Percentiles rank a stretch among this genome's conserved stretches.
phyloP scores from a whole-genome alignment of 2,113 vertebrate genomes.

The Bubo blakistoni region DNA sequence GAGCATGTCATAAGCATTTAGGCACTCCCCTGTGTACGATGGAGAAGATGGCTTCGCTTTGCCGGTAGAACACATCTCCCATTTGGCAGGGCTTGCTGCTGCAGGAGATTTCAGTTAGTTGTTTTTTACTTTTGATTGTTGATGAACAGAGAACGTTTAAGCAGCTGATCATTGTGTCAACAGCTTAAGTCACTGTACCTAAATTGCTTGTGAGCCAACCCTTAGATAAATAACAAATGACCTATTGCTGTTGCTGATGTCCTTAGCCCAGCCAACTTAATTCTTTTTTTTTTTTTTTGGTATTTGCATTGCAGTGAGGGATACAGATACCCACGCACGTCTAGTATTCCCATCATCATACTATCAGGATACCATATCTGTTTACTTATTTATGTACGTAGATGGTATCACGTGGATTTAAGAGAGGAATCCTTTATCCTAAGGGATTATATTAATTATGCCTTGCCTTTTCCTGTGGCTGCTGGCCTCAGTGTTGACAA shows the following conservation, averaged over 20 bases:
- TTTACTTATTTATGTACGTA: background rate
- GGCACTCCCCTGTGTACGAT: fast-evolving
- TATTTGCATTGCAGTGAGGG: background rate
- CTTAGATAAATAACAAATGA: background rate
- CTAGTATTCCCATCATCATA: background rate
- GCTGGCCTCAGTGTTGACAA: background rate
- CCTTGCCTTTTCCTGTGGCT: background rate
- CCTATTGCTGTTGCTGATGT: background rate
- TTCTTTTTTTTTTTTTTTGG: background rate
- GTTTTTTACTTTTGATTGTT: background rate
- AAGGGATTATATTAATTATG: background rate
- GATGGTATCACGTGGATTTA: background rate
- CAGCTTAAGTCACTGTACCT: background rate
- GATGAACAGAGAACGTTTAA: background rate
- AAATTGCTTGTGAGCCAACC: background rate
- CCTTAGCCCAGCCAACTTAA: background rate
- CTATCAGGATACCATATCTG: background rate
- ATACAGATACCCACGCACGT: fast-evolving
- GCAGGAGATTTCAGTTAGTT: background rate
- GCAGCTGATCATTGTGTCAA: background rate
- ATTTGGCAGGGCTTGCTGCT: background rate
- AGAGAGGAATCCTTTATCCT: constrained; percentile 1
- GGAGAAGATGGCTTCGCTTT: background rate
- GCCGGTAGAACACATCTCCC: fast-evolving
- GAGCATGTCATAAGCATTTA: background rate